Percentiles rank a stretch among this genome's conserved stretches.
Evolutionary conservation across 2,888 invertebrate genomes (phyloP).

Genomic region (Microplitis deprimator): DNA sequence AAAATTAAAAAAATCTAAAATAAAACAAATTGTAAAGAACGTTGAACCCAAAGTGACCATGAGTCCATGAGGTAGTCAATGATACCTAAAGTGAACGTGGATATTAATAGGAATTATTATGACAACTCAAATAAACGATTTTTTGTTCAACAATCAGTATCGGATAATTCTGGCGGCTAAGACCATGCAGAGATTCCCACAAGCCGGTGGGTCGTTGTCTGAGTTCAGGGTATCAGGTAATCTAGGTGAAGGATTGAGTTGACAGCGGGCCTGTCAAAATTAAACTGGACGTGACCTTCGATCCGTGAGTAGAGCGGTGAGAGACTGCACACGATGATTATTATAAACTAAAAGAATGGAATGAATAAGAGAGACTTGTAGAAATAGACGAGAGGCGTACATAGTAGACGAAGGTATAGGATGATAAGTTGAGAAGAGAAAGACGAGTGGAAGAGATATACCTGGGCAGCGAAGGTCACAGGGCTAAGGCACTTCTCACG

Average conservation of each 20-base stretch:
- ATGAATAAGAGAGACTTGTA: slow-evolving; percentile 23
- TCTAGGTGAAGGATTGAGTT: slow-evolving; percentile 21
- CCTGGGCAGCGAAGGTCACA: slow-evolving; percentile 67
- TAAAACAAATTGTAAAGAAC: slow-evolving; percentile 64
- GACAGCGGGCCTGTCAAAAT: slow-evolving; percentile 63
- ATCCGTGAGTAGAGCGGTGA: slow-evolving; percentile 11
- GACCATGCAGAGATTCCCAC: slow-evolving; percentile 35
- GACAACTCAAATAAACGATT: too few species aligned
- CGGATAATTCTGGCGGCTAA: too few species aligned
- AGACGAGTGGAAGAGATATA: slow-evolving; percentile 48
- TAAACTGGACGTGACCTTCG: slow-evolving; percentile 63
- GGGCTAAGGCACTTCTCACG: slow-evolving; percentile 71
- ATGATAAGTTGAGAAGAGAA: slow-evolving; percentile 43
- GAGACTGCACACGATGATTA: slow-evolving; percentile 24
- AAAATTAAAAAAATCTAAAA: too few species aligned
- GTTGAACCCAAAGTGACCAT: slow-evolving; percentile 68
- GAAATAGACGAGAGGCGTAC: background rate
- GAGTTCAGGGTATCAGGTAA: slow-evolving; percentile 17
- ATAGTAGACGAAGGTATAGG: slow-evolving; percentile 34
- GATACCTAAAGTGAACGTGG: slow-evolving; percentile 44
- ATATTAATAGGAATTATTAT: too few species aligned
- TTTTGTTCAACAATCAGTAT: too few species aligned
- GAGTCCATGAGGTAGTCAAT: slow-evolving; percentile 67
- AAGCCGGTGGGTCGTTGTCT: background rate
- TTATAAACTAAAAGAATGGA: slow-evolving; percentile 19